Evolutionary conservation across 2,113 vertebrate species (phyloP).

Genomic region (Dicrurus megarhynchus): DNA sequence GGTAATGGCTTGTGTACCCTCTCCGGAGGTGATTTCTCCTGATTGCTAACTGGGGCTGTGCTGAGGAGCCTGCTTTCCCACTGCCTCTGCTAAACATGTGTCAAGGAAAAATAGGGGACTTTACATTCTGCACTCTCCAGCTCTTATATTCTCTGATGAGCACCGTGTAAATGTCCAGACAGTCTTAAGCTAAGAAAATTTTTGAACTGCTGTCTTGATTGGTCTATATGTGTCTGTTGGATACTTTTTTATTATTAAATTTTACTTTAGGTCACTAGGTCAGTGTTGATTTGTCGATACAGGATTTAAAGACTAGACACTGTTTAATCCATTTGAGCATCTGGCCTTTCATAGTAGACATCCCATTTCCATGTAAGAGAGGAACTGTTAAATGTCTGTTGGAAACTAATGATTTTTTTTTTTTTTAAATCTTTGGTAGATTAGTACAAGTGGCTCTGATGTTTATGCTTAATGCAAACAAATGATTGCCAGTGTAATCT

Average conservation of each 20-base stretch:
- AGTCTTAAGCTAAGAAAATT: neutral
- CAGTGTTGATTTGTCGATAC: conserved; percentile 11
- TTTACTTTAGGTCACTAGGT: conserved; percentile 39
- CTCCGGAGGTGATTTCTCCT: neutral
- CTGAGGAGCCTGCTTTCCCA: neutral
- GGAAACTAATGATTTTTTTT: neutral
- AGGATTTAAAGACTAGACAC: conserved; percentile 42
- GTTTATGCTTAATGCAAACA: conserved; percentile 5
- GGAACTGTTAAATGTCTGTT: neutral
- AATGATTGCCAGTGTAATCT: conserved; percentile 10
- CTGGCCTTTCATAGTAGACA: neutral
- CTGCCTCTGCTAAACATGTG: neutral
- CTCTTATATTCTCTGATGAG: neutral
- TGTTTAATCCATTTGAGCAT: conserved; percentile 53
- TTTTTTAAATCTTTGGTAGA: neutral
- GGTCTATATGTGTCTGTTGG: neutral
- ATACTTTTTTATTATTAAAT: neutral
- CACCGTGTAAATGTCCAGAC: neutral
- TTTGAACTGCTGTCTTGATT: neutral
- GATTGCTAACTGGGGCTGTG: neutral
- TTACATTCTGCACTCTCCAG: neutral
- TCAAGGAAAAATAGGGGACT: conserved; percentile 16
- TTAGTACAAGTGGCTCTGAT: neutral
- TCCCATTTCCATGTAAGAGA: neutral
- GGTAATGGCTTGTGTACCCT: neutral